phyloP scores from a whole-genome alignment of 2,888 invertebrate species.

The Adelphocoris suturalis region DNA sequence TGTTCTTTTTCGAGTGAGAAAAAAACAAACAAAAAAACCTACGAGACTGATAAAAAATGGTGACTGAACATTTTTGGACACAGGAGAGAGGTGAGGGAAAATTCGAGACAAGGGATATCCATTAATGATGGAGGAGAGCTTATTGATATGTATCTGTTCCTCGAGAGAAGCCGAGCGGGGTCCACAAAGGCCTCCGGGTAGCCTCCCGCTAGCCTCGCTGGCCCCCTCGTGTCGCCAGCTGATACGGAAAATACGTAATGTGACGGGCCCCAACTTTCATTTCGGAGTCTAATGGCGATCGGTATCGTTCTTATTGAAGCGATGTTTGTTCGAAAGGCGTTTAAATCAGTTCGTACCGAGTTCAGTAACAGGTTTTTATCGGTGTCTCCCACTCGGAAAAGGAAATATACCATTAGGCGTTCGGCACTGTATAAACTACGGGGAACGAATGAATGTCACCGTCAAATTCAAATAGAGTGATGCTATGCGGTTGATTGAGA shows the following conservation, averaged over 20 bases:
- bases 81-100: conserved; percentile 8
- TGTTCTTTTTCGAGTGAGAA: not conserved
- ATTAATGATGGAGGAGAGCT: conserved; percentile 66
- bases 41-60: conserved; percentile 19
- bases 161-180: not conserved
- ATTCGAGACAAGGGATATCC: conserved; percentile 69
- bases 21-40: conserved; percentile 44
- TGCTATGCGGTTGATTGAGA: no score
- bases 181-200: conserved; percentile 12
- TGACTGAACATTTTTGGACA: conserved; percentile 23
- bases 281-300: not conserved
- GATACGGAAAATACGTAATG: conserved; percentile 35
- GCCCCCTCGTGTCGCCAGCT: conserved; percentile 11
- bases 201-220: not conserved
- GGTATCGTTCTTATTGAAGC: conserved; percentile 5
- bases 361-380: conserved; percentile 14
- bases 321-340: conserved; percentile 28
- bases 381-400: not conserved
- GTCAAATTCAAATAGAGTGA: no score
- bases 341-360: not conserved
- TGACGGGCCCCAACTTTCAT: conserved; percentile 12
- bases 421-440: no score
- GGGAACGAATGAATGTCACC: no score
- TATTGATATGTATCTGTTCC: conserved; percentile 65
- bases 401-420: no score